Percentiles rank a stretch among this genome's conserved stretches.
phyloP scores from a whole-genome alignment of 2,113 vertebrate species.

The Origma solitaria region DNA sequence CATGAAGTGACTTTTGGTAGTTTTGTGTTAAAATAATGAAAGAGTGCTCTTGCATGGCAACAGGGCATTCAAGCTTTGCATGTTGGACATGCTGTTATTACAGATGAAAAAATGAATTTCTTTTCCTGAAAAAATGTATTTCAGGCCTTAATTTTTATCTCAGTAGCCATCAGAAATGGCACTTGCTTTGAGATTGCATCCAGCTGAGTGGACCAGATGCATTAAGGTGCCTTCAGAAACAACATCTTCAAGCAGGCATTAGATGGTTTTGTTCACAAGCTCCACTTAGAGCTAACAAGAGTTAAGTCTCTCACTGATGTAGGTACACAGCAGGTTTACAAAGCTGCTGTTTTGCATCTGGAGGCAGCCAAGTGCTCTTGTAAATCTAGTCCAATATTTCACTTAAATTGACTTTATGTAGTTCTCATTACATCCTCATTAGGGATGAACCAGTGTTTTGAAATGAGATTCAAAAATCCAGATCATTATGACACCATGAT shows the following conservation, averaged over 20 bases:
- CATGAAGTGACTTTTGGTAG: neutral
- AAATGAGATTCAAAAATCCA: neutral
- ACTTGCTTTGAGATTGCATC: neutral
- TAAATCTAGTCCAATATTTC: neutral
- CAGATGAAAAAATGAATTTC: neutral
- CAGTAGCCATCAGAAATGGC: neutral
- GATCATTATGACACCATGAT: neutral
- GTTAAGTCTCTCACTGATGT: neutral
- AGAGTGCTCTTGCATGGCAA: neutral
- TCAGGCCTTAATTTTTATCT: neutral
- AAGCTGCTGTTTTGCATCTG: neutral
- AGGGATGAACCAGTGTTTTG: neutral
- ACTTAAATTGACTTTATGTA: neutral
- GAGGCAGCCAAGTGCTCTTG: neutral
- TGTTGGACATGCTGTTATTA: neutral
- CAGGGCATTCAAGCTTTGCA: neutral
- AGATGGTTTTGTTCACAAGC: neutral
- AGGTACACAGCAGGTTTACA: neutral
- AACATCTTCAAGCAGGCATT: neutral
- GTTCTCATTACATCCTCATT: neutral
- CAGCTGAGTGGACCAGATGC: neutral
- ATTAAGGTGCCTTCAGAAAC: neutral
- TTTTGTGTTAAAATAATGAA: neutral
- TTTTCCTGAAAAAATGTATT: neutral
- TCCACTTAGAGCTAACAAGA: neutral